Base-by-base conservation (phyloP, 1,140 invertebrate genomes). In the Sitobion miscanthi region DNA sequence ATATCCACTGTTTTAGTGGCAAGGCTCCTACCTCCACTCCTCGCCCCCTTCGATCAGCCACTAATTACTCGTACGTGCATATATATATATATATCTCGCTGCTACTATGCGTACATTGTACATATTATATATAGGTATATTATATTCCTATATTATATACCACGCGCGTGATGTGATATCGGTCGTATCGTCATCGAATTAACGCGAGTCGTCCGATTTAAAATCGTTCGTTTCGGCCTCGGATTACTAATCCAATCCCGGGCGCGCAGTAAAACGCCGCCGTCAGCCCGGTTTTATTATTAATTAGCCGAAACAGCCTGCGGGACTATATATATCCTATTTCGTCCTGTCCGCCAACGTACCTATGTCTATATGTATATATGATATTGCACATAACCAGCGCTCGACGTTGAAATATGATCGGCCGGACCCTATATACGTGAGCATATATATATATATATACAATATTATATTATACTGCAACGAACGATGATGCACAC, bases 301-400 rank as follows among this genome's bases (percentile, higher is more conserved):
- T 91, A 91, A 91, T 91, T 91, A 91, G 42, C n/a, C 62, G 57
- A 82, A 77, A 91, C 62, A 47, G 90, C 42, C 90, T 49, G 42
- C 30, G 69, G 69, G 17, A 57, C 54, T 30, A 30, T 57, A 62
- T 77, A 69, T 91, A 91, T 91, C 62, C 54, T 47, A 47, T 91
- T 69, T 82, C 90, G 45, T 45, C 30, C 62, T 23, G 69, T 91
- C 90, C 88, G 35, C 85, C 85, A 38, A 42, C 21, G 38, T 42
- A 83, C 82, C 20, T 83, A 38, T n/a, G 23, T 83, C 8, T 38
- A 82, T 38, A 83, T 20, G 17, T 83, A 35, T 21, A 42, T 38
- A 83, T 83, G 23, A 23, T 42, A n/a, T 17, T 5, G 30, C 62
- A 69, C 62, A n/a, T 69, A 77, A n/a, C 62, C 62, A 77, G 30